Percentiles rank a stretch among this genome's conserved stretches.
These are phyloP conservation scores for Oenanthe oenanthe DNA, from an alignment of 2,113 vertebrate genomes.

Conservation along the genomic window DNA sequence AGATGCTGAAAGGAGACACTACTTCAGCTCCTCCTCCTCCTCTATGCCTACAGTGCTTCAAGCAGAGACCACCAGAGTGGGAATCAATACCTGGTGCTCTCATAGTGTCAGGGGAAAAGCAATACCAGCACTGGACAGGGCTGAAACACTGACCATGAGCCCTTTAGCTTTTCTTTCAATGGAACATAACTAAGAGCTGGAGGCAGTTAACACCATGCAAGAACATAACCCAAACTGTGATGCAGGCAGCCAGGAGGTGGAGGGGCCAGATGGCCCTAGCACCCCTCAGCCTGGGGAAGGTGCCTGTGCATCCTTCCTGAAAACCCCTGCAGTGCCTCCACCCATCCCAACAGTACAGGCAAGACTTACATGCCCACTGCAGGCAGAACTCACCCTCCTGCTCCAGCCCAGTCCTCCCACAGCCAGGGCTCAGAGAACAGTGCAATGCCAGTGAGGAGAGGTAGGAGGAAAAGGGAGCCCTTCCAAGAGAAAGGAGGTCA, in stretches of 20 bases:
- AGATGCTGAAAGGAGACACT: not conserved
- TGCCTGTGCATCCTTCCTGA: not conserved
- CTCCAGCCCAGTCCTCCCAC: not conserved
- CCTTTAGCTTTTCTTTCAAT: conserved; percentile 33
- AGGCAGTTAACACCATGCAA: not conserved
- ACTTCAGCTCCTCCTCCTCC: not conserved
- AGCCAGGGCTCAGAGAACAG: not conserved
- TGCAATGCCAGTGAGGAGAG: not conserved
- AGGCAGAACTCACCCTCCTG: not conserved
- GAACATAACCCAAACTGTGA: not conserved
- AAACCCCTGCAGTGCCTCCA: not conserved
- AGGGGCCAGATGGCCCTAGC: not conserved
- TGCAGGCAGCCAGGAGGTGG: not conserved
- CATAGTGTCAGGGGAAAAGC: not conserved
- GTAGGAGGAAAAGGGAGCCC: not conserved
- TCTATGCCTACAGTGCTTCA: not conserved
- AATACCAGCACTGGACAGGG: not conserved
- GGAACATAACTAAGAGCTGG: not conserved
- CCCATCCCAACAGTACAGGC: not conserved
- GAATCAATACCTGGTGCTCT: not conserved
- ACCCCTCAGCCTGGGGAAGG: not conserved
- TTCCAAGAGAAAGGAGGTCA: not conserved
- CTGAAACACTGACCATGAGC: not conserved
- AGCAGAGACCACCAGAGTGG: not conserved
- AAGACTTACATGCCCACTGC: not conserved